Evolutionary conservation across 64 coral and sea anemone genomes (phyloP).

Genomic region (Catalaphyllia jardinei): DNA sequence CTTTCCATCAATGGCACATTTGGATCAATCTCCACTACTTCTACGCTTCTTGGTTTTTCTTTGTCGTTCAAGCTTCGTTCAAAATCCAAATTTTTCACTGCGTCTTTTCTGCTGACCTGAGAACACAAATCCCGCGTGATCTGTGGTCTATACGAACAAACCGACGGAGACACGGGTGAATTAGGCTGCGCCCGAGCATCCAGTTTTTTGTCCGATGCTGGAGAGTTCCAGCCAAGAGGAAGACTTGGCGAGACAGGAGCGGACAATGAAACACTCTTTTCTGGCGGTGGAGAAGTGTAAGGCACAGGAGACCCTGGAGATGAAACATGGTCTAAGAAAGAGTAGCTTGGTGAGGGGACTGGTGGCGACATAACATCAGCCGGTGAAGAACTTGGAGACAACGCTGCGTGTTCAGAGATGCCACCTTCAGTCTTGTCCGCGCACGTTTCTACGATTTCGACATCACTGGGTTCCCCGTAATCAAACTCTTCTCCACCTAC

Average conservation of each 20-base stretch:
- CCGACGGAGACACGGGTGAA: constrained; percentile 13
- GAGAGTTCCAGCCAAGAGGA: neutral
- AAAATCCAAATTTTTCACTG: constrained; percentile 13
- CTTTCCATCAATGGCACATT: constrained; percentile 8
- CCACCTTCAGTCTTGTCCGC: neutral
- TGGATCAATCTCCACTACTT: neutral
- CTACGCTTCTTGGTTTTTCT: neutral
- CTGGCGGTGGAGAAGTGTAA: neutral
- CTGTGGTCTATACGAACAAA: constrained; percentile 37
- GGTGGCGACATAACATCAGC: constrained; percentile 51
- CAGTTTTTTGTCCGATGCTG: neutral
- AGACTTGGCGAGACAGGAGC: neutral
- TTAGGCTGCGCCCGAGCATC: neutral
- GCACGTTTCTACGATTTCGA: neutral
- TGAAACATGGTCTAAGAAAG: constrained; percentile 27
- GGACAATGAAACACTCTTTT: neutral
- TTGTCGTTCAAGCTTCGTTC: neutral
- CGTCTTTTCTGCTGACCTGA: neutral
- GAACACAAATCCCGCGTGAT: too few relatives aligned
- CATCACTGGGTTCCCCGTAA: neutral
- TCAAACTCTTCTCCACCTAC: neutral
- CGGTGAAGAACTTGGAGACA: neutral
- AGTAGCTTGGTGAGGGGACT: constrained; percentile 59
- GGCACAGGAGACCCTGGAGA: constrained; percentile 14
- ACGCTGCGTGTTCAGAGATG: neutral